Base-by-base conservation (phyloP, 2,888 invertebrate species). In the Rhimphoctona megacephalus region DNA sequence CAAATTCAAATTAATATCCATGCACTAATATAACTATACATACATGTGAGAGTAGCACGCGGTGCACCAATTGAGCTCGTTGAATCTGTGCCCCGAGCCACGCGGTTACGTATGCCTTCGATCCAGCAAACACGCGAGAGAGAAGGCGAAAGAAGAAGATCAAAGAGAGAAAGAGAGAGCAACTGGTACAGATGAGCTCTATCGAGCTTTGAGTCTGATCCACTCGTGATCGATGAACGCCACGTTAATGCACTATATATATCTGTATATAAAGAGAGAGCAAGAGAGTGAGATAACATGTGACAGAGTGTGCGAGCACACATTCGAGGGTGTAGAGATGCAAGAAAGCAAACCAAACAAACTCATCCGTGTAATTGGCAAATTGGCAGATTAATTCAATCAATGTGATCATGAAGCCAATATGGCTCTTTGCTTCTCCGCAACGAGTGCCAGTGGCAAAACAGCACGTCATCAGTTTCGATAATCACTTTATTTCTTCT, bases 311-410 rank as follows among this genome's bases (percentile, higher is more conserved):
- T 54, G 22, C n/a, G 43, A 57, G 64, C 49, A 39, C 73, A 72
- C 87, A 89, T 80, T 74, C 33, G 66, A 39, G 79, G 74, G 87
- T 88, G 88, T 87, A 90, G 89, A 90, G 87, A 88, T 85, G 89
- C 88, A 88, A 89, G 89, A 89, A 90, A 90, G 92, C 91, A 76
- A 82, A 92, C 92, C 94, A 93, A 94, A 94, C 94, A 94, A 94
- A 94, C 92, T 93, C 93, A 93, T 94, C 93, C 93, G 92, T 93
- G 92, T 94, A 94, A 94, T 94, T 94, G 93, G 90, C 90, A 94
- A 94, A 94, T 94, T 94, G 94, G 92, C 92, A 91, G 92, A 94
- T 93, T 94, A 94, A 94, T 94, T 92, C 91, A 92, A 94, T 94
- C 93, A 93, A 92, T 92, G 92, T 91, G 69, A 81, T 85, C 83